These are phyloP conservation scores for Pica pica DNA, from an alignment of 2,113 vertebrate genomes.

Conservation along the genomic window DNA sequence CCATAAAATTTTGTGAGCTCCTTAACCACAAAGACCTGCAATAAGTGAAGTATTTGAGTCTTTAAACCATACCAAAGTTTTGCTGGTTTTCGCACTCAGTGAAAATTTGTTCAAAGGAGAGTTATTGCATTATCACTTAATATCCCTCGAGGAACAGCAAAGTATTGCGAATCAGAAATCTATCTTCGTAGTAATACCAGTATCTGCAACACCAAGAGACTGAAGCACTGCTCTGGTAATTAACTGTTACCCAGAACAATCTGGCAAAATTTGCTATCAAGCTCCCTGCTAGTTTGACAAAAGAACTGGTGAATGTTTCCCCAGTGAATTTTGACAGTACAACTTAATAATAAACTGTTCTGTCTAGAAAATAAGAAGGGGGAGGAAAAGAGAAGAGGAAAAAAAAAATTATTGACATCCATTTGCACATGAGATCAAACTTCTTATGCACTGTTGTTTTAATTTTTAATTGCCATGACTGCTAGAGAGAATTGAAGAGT, in stretches of 20 bases:
- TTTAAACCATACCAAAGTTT: neutral
- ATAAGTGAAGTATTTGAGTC: neutral
- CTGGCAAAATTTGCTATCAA: neutral
- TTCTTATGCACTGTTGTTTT: neutral
- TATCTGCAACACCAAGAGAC: neutral
- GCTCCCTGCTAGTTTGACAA: neutral
- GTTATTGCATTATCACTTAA: neutral
- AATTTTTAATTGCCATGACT: neutral
- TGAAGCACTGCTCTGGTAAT: neutral
- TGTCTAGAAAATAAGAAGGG: neutral
- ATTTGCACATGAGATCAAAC: neutral
- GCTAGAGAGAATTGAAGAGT: neutral
- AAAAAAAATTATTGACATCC: neutral
- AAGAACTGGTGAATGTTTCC: neutral
- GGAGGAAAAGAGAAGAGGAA: neutral
- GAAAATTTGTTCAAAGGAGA: neutral
- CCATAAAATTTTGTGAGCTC: neutral
- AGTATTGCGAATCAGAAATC: fast-evolving
- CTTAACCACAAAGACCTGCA: neutral
- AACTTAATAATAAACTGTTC: neutral
- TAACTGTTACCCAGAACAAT: neutral
- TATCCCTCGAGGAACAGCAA: neutral
- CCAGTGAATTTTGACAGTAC: neutral
- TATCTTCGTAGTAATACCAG: neutral
- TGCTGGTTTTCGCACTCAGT: neutral